These are phyloP conservation scores for Cosmia pyralina DNA, from an alignment of 2,888 invertebrate species.

Conservation along the genomic window DNA sequence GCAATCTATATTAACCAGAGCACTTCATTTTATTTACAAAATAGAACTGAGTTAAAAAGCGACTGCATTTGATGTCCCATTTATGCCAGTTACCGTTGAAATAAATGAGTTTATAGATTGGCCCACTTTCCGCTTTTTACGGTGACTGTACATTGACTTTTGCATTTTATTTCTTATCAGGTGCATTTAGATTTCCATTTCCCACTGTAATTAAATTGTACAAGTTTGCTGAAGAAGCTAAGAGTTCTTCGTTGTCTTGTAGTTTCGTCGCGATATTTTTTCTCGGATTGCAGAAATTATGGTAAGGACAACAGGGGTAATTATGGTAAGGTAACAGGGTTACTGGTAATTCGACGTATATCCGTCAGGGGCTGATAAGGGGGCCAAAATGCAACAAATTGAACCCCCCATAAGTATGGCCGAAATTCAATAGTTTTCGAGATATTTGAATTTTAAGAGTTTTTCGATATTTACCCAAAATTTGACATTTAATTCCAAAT, in stretches of 20 bases:
- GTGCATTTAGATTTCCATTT: slow-evolving; percentile 83
- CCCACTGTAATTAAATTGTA: slow-evolving; percentile 82
- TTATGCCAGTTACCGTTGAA: slow-evolving; percentile 73
- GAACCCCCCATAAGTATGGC: no score
- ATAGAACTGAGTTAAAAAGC: slow-evolving; percentile 38
- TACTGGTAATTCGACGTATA: no score
- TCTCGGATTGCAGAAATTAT: slow-evolving; percentile 62
- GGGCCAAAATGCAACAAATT: no score
- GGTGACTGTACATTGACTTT: slow-evolving; percentile 72
- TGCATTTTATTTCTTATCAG: slow-evolving; percentile 76
- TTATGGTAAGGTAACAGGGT: no score
- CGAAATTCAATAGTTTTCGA: no score
- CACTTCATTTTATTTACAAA: slow-evolving; percentile 50
- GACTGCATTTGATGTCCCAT: slow-evolving; percentile 69
- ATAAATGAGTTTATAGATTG: slow-evolving; percentile 82
- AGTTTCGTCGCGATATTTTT: slow-evolving; percentile 66
- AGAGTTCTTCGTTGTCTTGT: slow-evolving; percentile 64
- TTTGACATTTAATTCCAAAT: no score
- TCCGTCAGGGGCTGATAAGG: no score
- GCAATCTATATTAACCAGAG: slow-evolving; percentile 6
- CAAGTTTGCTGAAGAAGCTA: slow-evolving; percentile 74
- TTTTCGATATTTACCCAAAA: no score
- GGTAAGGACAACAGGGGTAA: slow-evolving; percentile 37
- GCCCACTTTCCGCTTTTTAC: slow-evolving; percentile 74
- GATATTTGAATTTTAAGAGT: no score